Conservation (phyloP, 2,113 vertebrate species). For the Thalassoma bifasciatum region DNA sequence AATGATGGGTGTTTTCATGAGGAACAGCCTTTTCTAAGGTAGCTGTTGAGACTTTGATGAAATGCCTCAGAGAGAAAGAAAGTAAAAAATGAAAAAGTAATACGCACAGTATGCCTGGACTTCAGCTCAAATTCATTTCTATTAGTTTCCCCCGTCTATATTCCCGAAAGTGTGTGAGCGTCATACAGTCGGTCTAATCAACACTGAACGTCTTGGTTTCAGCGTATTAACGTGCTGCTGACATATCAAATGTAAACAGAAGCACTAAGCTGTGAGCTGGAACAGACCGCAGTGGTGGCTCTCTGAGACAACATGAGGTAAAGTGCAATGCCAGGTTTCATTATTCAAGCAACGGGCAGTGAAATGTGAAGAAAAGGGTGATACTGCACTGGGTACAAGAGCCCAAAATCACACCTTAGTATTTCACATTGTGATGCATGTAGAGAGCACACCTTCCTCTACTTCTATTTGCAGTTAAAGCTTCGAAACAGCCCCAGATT, state of each 20-base stretch:
- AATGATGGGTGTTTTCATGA: no score
- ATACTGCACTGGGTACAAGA: constrained; percentile 47
- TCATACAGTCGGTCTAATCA: background rate
- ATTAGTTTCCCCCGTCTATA: no score
- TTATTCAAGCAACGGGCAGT: constrained; percentile 59
- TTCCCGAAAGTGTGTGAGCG: no score
- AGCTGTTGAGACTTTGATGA: no score
- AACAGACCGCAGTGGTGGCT: constrained; percentile 27
- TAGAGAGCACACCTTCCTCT: constrained; percentile 63
- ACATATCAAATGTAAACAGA: constrained; percentile 47
- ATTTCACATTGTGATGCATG: constrained; percentile 62
- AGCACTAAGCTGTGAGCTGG: constrained; percentile 18
- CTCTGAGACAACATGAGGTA: constrained; percentile 42
- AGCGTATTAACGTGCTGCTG: background rate
- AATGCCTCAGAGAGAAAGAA: no score
- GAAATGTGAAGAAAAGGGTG: constrained; percentile 46
- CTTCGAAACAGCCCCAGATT: constrained; percentile 21
- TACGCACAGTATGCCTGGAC: no score
- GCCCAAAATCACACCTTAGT: constrained; percentile 63
- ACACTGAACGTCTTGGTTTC: no score
- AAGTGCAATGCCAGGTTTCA: constrained; percentile 50
- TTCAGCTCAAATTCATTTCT: no score
- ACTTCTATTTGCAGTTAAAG: constrained; percentile 23
- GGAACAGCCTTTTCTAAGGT: no score
- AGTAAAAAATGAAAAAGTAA: no score